A percentile compares a stretch with the other conserved stretches of the same genome.
Conservation (phyloP, 2,113 vertebrate species). For the Prietella phreatophila region DNA sequence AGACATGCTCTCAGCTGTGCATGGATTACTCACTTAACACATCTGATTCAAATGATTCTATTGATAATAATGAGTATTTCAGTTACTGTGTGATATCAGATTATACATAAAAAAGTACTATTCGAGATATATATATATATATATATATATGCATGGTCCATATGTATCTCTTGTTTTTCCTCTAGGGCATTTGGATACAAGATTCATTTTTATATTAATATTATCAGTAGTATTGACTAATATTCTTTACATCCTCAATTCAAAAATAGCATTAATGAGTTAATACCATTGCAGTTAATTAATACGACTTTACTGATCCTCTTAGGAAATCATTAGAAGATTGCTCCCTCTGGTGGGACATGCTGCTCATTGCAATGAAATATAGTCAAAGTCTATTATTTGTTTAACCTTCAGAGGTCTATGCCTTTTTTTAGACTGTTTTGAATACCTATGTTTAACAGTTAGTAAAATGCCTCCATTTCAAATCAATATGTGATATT, state of each 20-base stretch:
- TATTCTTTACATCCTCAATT: neutral
- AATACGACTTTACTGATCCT: too few species aligned
- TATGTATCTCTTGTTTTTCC: neutral
- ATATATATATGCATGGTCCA: too few species aligned
- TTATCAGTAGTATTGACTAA: neutral
- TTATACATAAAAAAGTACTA: neutral
- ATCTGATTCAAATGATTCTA: slow-evolving; percentile 11
- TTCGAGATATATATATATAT: too few species aligned
- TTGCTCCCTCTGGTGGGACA: slow-evolving; percentile 52
- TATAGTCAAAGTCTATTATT: slow-evolving; percentile 40
- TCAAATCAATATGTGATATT: neutral
- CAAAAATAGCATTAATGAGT: neutral
- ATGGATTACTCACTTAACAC: slow-evolving; percentile 21
- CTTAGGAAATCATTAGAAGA: slow-evolving; percentile 13
- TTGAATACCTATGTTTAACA: neutral
- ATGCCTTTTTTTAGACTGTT: neutral
- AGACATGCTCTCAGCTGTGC: slow-evolving; percentile 25
- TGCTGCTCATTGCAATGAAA: slow-evolving; percentile 36
- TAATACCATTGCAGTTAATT: too few species aligned
- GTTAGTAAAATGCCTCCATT: neutral
- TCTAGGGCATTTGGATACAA: neutral
- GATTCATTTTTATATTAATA: neutral
- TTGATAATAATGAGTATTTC: neutral
- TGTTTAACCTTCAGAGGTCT: neutral
- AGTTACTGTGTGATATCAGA: too few species aligned